Base-by-base conservation (phyloP, 2,888 invertebrate species). In the Epinotia ramella region DNA sequence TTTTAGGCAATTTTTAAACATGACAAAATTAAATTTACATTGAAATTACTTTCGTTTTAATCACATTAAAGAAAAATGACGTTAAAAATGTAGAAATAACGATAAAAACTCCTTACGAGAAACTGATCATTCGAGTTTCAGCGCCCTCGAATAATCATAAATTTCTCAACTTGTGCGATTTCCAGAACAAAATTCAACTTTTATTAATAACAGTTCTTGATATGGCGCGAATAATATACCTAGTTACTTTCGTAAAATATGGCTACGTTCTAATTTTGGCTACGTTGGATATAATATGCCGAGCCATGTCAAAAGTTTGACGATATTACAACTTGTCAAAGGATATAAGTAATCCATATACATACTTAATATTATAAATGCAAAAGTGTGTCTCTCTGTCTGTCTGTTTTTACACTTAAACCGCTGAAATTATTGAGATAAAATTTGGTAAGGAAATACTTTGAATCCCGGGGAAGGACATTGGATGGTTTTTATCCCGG, bases 111-210 rank as follows among this genome's bases (percentile, higher is more conserved):
- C 57, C 24, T 46, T 57, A 65, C 28, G 16, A 57, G 20, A 64
- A 72, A 72, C 63, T 1, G 46, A 72, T 18, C 46, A 33, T 57
- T 66, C 11, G 24, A 65, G 46, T 46, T 65, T 44, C 49, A 33
- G 57, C 46, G 44, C 65, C 33, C 7, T 33, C 46, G 57, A 28
- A 65, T 66, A 73, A 59, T 46, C 65, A 66, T 59, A 65, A 65
- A 73, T 73, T 65, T 66, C 65, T 49, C n/a, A 59, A 66, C 72
- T 73, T 73, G 57, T 18, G 46, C 65, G 57, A 73, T 56, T 71
- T 63, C 12, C n/a, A 7, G 53, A n/a, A 12, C 46, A 46, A 46
- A 46, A 46, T 46, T 46, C 46, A 46, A 13, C 46, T 13, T 46
- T n/a, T 16, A 6, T 49, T 49, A 49, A 49, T 49, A 16, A 16